A percentile compares a stretch with the other conserved stretches of the same genome.
phyloP scores from a whole-genome alignment of 2,113 vertebrate genomes.

The Percopsis transmontana region DNA sequence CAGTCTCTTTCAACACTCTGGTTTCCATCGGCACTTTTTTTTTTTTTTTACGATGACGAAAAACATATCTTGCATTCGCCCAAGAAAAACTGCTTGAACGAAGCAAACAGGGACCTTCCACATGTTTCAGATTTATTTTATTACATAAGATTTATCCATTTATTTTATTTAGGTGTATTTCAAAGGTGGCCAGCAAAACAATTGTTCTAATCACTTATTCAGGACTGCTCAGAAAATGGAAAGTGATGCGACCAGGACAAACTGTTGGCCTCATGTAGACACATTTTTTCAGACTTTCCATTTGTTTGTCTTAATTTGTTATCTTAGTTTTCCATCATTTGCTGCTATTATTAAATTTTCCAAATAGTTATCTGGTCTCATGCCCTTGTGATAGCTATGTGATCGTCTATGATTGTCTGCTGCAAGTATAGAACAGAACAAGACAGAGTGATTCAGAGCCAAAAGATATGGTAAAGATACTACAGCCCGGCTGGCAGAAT shows the following conservation, averaged over 20 bases:
- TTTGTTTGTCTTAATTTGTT: slow-evolving; percentile 18
- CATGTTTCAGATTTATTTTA: slow-evolving; percentile 40
- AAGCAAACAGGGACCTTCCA: slow-evolving; percentile 22
- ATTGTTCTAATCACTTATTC: slow-evolving; percentile 6
- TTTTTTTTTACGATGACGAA: slow-evolving; percentile 28
- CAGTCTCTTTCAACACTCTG: slow-evolving; percentile 22
- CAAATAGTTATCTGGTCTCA: not conserved
- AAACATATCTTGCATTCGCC: slow-evolving; percentile 32
- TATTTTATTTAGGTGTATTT: slow-evolving; percentile 21
- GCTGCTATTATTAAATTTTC: slow-evolving; percentile 18
- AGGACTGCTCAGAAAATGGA: slow-evolving; percentile 11
- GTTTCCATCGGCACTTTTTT: slow-evolving; percentile 29
- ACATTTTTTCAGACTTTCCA: not conserved
- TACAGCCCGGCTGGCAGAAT: slow-evolving; percentile 39
- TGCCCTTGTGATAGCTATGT: slow-evolving; percentile 5
- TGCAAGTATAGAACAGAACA: slow-evolving; percentile 19
- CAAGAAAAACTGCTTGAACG: slow-evolving; percentile 60
- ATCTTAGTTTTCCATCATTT: not conserved
- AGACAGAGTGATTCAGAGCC: slow-evolving; percentile 27
- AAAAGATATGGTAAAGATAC: slow-evolving; percentile 38
- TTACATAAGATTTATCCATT: not conserved
- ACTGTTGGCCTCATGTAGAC: slow-evolving; percentile 16
- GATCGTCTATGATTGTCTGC: slow-evolving; percentile 18
- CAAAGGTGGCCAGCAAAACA: slow-evolving; percentile 28
- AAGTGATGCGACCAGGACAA: slow-evolving; percentile 14